phyloP scores from a whole-genome alignment of 2,113 vertebrate genomes.

The Progne subis region DNA sequence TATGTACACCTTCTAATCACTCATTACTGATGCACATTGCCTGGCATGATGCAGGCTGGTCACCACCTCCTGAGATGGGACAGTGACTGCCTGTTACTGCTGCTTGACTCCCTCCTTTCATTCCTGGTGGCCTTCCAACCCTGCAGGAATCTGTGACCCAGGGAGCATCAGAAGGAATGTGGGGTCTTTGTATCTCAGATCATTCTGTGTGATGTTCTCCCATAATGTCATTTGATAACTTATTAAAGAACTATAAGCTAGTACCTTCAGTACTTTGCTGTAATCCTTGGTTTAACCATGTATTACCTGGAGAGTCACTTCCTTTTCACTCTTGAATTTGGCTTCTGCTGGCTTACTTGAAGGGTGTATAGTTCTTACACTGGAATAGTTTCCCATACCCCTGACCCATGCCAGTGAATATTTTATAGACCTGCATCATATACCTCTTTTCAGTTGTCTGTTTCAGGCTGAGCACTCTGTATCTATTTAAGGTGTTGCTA shows the following conservation, averaged over 20 bases:
- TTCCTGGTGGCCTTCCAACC: not conserved
- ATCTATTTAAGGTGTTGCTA: not conserved
- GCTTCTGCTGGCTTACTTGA: not conserved
- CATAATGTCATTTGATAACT: not conserved
- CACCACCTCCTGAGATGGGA: not conserved
- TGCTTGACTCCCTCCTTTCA: not conserved
- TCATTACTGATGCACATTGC: not conserved
- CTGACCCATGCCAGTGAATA: not conserved
- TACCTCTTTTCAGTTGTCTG: not conserved
- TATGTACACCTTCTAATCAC: not conserved
- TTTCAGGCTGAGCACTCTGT: not conserved
- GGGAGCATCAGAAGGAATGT: not conserved
- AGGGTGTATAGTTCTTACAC: not conserved
- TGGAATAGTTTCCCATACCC: not conserved
- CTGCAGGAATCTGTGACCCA: not conserved
- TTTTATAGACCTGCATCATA: not conserved
- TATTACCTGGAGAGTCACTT: not conserved
- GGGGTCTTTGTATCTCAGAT: not conserved
- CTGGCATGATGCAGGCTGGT: not conserved
- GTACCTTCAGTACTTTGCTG: not conserved
- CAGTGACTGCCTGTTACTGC: not conserved
- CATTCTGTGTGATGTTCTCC: not conserved
- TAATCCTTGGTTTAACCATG: not conserved
- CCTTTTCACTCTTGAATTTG: not conserved
- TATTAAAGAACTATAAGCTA: not conserved